Conservation (phyloP, 2,797 vertebrate species). For the Syngnathus rostellatus region DNA sequence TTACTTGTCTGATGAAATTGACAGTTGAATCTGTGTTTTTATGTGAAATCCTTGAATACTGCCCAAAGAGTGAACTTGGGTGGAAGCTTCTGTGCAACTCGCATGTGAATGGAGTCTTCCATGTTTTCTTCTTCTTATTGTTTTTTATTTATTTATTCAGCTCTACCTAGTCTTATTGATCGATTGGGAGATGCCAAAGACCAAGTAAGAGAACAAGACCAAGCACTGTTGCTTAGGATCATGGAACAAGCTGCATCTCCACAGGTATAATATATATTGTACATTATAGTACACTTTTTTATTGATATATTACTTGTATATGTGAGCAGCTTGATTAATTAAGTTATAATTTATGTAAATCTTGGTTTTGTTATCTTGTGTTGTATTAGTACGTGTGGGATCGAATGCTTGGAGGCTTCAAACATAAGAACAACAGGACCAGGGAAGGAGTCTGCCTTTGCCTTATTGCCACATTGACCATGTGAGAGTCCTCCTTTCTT, state of each 20-base stretch:
- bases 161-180: constrained; percentile 92
- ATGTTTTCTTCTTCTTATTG: not conserved
- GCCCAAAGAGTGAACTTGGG: not conserved
- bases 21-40: too few species aligned
- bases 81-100: not conserved
- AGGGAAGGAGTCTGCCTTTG: constrained; percentile 96
- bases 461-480: constrained; percentile 87
- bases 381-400: constrained; percentile 87
- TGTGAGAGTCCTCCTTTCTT: constrained; percentile 53
- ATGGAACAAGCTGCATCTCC: constrained; percentile 91
- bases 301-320: not conserved
- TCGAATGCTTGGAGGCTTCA: constrained; percentile 94
- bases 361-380: not conserved
- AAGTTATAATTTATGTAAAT: not conserved
- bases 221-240: constrained; percentile 88
- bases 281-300: not conserved
- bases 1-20: too few species aligned
- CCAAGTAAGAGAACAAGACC: constrained; percentile 93
- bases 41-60: too few species aligned
- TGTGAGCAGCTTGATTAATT: not conserved
- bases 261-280: constrained; percentile 75
- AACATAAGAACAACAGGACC: constrained; percentile 97
- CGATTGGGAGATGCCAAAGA: constrained; percentile 93
- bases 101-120: not conserved
- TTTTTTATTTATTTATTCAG: constrained; percentile 48